phyloP scores from a whole-genome alignment of 2,888 invertebrate genomes.

The Hyposoter didymator region DNA sequence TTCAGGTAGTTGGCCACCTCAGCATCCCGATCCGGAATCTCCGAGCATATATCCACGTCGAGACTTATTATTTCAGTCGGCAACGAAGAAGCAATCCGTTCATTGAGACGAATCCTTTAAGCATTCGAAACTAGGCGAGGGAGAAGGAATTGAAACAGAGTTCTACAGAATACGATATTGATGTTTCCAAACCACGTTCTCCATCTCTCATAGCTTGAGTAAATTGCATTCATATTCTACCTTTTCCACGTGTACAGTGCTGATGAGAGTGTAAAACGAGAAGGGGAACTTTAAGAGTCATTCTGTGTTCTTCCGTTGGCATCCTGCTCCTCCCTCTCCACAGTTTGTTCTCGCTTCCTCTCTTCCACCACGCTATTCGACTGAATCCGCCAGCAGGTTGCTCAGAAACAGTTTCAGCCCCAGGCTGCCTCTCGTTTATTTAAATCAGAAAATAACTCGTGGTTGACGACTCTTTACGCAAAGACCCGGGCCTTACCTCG shows the following conservation, averaged over 20 bases:
- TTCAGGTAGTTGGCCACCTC: conserved; percentile 68
- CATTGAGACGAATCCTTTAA: conserved; percentile 64
- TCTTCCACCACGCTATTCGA: neutral
- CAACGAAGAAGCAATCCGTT: conserved; percentile 23
- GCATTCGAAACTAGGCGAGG: conserved; percentile 64
- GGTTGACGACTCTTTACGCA: conserved; percentile 64
- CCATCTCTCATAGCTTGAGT: conserved; percentile 77
- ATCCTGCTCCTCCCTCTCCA: conserved; percentile 36
- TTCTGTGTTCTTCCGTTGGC: conserved; percentile 49
- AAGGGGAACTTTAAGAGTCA: conserved; percentile 26
- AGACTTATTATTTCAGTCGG: conserved; percentile 31
- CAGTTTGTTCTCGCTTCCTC: conserved; percentile 32
- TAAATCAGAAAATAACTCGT: conserved; percentile 78
- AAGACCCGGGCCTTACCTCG: conserved; percentile 28
- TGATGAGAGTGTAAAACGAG: conserved; percentile 15
- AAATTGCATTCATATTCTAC: conserved; percentile 81
- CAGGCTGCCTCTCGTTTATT: conserved; percentile 74
- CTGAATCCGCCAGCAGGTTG: conserved; percentile 27
- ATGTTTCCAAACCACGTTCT: conserved; percentile 71
- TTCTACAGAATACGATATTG: conserved; percentile 70
- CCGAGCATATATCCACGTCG: conserved; percentile 30
- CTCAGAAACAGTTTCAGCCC: conserved; percentile 51
- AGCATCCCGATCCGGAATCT: conserved; percentile 49
- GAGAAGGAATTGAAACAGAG: conserved; percentile 78
- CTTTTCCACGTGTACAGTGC: conserved; percentile 34